These are phyloP conservation scores for Diaprepes abbreviatus DNA, from an alignment of 2,888 invertebrate species.

Conservation along the genomic window DNA sequence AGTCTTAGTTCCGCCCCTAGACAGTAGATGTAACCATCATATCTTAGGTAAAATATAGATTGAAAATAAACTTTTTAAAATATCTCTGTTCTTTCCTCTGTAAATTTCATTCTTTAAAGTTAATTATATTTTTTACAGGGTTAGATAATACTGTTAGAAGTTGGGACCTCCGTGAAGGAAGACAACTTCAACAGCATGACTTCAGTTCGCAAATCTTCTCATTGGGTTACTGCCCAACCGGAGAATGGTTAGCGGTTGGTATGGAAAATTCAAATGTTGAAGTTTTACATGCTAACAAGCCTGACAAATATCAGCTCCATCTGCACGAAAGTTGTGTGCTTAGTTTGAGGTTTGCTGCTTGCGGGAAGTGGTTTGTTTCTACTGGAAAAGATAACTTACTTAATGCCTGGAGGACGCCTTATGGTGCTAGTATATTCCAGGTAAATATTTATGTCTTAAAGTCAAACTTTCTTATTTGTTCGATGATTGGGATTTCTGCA, in stretches of 20 bases:
- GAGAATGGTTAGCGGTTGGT: conserved; percentile 97
- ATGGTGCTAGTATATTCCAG: conserved; percentile 98
- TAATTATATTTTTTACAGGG: conserved; percentile 72
- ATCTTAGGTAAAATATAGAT: too few species aligned
- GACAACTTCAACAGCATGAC: conserved; percentile 95
- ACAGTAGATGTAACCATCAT: too few species aligned
- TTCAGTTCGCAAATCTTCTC: conserved; percentile 93
- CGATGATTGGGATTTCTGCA: too few species aligned
- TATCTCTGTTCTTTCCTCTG: too few species aligned
- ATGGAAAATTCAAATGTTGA: conserved; percentile 99
- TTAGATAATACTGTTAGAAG: conserved; percentile 96
- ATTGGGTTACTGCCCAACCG: conserved; percentile 91
- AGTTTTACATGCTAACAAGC: conserved; percentile 90
- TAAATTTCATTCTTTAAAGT: too few species aligned
- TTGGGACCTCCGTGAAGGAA: conserved; percentile 95
- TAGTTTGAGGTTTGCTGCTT: conserved; percentile 93
- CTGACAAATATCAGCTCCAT: conserved; percentile 95
- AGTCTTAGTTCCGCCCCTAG: too few species aligned
- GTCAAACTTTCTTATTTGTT: too few species aligned
- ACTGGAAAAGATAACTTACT: conserved; percentile 99
- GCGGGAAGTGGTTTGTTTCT: conserved; percentile 98
- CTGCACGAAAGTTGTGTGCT: conserved; percentile 97
- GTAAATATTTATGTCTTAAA: conserved; percentile 73
- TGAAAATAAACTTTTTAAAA: too few species aligned
- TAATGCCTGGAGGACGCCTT: conserved; percentile 98